phyloP scores from a whole-genome alignment of 2,888 invertebrate species.

The Chrysomela aeneicollis region DNA sequence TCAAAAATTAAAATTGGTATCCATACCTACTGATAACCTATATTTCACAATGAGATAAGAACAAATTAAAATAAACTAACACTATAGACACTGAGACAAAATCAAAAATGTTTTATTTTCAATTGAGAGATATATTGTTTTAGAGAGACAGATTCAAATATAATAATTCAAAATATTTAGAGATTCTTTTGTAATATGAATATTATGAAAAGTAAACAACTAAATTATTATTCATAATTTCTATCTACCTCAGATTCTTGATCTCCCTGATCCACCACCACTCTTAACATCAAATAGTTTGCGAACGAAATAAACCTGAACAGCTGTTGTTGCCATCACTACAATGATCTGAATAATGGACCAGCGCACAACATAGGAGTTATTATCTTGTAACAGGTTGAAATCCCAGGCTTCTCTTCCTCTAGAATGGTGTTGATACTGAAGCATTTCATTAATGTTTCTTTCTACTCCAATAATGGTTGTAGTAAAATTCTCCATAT shows the following conservation, averaged over 20 bases:
- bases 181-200: too few species aligned
- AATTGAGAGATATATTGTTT: too few species aligned
- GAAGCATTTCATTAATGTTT: conserved; percentile 85
- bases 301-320: conserved; percentile 88
- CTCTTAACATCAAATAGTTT: conserved; percentile 85
- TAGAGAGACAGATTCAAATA: too few species aligned
- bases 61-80: too few species aligned
- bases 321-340: conserved; percentile 77
- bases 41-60: too few species aligned
- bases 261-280: conserved; percentile 65
- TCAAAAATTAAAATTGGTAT: too few species aligned
- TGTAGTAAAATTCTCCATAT: conserved; percentile 87
- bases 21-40: too few species aligned
- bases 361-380: conserved; percentile 88
- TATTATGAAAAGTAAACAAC: too few species aligned
- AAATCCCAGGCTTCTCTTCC: conserved; percentile 84
- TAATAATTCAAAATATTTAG: too few species aligned
- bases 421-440: conserved; percentile 82
- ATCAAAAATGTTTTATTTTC: too few species aligned
- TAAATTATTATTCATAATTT: too few species aligned
- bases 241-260: conserved; percentile 65
- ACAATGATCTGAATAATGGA: conserved; percentile 87
- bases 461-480: conserved; percentile 80
- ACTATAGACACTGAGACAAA: too few species aligned
- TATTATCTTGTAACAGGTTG: conserved; percentile 82